Evolutionary conservation across 2,888 invertebrate species (phyloP).

Genomic region (Arge pagana): DNA sequence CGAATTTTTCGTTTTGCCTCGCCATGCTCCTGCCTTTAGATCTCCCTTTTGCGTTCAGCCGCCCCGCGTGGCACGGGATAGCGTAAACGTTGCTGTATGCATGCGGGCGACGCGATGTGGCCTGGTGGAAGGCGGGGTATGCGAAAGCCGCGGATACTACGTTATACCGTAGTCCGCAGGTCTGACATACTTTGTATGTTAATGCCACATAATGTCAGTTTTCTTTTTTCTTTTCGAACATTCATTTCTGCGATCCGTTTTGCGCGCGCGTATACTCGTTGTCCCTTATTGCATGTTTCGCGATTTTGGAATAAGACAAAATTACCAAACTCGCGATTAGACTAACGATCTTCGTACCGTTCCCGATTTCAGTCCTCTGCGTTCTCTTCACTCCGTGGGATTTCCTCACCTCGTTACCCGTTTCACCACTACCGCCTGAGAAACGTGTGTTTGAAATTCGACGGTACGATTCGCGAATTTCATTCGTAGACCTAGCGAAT

Average conservation of each 20-base stretch:
- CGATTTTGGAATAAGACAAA: background rate
- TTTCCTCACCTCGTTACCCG: too few relatives aligned
- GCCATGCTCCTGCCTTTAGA: constrained; percentile 44
- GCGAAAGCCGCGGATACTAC: constrained; percentile 52
- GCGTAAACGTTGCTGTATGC: constrained; percentile 42
- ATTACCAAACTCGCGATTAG: constrained; percentile 2
- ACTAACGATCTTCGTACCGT: too few relatives aligned
- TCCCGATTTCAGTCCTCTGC: too few relatives aligned
- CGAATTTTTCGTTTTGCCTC: constrained; percentile 52
- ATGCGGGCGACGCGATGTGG: constrained; percentile 22
- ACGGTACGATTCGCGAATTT: too few relatives aligned
- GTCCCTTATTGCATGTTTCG: constrained; percentile 4
- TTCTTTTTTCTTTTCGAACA: constrained; percentile 56
- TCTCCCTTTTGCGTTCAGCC: constrained; percentile 54
- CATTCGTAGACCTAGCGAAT: too few relatives aligned
- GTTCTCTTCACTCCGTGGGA: too few relatives aligned
- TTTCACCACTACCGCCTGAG: too few relatives aligned
- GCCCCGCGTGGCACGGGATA: constrained; percentile 53
- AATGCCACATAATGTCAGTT: constrained; percentile 58
- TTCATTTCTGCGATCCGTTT: constrained; percentile 47
- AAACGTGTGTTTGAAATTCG: too few relatives aligned
- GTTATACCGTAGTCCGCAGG: constrained; percentile 52
- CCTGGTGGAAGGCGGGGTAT: constrained; percentile 43
- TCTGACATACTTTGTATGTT: constrained; percentile 59
- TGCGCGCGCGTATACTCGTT: constrained; percentile 15